A percentile compares a stretch with the other conserved stretches of the same genome.
These are phyloP conservation scores for Temnothorax curvispinosus DNA, from an alignment of 1,140 invertebrate species.

Conservation along the genomic window DNA sequence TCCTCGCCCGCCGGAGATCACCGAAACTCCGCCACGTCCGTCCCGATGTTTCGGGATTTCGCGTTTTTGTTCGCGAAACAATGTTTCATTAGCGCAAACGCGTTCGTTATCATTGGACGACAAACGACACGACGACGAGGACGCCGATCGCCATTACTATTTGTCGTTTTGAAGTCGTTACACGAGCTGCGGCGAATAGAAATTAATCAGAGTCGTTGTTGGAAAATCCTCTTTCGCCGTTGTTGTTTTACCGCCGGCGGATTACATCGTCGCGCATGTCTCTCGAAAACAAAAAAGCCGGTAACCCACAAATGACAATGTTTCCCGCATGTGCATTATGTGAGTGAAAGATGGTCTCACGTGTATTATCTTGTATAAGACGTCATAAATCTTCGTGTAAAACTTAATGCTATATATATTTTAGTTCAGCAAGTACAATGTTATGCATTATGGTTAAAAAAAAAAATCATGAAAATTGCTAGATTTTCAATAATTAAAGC, in stretches of 20 bases:
- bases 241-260: conserved; percentile 1
- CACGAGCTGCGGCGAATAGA: conserved; percentile 9
- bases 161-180: conserved; percentile 38
- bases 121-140: conserved; percentile 2
- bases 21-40: not conserved
- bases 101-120: conserved; percentile 37
- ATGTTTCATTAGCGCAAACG: conserved; percentile 28
- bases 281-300: not conserved
- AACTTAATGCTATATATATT: not conserved
- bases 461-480: not conserved
- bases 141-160: conserved; percentile 1
- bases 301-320: conserved; percentile 12
- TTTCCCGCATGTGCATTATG: conserved; percentile 23
- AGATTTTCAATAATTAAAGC: not conserved
- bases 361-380: not conserved
- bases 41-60: conserved; percentile 4
- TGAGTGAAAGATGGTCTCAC: not conserved
- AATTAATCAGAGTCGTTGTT: conserved; percentile 45
- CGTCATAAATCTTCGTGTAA: not conserved
- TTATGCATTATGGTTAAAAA: not conserved
- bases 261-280: conserved; percentile 31
- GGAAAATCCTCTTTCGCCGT: conserved; percentile 14
- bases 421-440: not conserved
- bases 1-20: not conserved
- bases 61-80: conserved; percentile 5